phyloP scores from a whole-genome alignment of 2,888 invertebrate species.

The Rotaria macrura region DNA sequence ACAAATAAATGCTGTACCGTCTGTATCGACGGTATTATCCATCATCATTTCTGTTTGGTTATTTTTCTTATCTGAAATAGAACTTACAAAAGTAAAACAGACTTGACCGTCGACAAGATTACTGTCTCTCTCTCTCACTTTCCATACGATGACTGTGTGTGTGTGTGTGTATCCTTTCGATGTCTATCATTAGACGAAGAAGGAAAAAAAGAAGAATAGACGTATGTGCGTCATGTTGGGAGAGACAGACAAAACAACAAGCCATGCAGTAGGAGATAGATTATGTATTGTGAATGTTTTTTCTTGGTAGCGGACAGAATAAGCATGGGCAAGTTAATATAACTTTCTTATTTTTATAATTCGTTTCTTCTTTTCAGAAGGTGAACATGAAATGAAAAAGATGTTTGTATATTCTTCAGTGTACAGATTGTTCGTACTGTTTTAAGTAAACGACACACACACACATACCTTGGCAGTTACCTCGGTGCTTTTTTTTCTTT shows the following conservation, averaged over 20 bases:
- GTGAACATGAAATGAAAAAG: not conserved
- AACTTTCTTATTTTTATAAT: too few relatives aligned
- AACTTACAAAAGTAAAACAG: not conserved
- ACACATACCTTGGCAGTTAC: not conserved
- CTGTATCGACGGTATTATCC: not conserved
- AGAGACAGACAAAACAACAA: not conserved
- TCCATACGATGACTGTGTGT: not conserved
- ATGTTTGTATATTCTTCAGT: not conserved
- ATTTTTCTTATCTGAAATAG: not conserved
- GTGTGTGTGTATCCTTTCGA: not conserved
- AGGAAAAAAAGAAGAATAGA: not conserved
- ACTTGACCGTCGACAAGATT: not conserved
- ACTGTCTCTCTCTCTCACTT: not conserved
- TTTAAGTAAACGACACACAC: not conserved
- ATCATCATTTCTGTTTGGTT: not conserved
- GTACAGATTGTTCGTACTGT: not conserved
- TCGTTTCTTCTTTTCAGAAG: not conserved
- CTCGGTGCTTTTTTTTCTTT: not conserved
- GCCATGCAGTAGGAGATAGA: not conserved
- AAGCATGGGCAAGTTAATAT: not conserved
- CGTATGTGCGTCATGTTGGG: not conserved
- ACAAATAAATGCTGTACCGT: slow-evolving; percentile 12
- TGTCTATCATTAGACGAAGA: not conserved
- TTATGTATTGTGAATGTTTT: not conserved
- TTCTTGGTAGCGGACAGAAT: not conserved